phyloP scores from a whole-genome alignment of 1,140 invertebrate species.

The Lucilia sericata region DNA sequence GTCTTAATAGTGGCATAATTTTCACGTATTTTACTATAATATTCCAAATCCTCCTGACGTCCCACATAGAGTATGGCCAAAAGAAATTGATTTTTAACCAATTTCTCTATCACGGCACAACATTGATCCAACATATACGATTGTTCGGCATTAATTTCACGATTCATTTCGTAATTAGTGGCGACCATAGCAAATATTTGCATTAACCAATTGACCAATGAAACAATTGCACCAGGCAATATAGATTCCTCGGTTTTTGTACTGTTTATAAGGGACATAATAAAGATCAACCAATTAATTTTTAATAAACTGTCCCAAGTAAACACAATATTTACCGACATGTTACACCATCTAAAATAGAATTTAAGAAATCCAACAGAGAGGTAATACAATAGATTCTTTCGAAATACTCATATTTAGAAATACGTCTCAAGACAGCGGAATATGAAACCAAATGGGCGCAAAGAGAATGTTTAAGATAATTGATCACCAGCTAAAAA shows the following conservation, averaged over 20 bases:
- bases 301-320: too few relatives aligned
- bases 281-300: too few relatives aligned
- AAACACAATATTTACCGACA: constrained; percentile 60
- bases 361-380: constrained; percentile 86
- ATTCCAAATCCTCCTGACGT: constrained; percentile 73
- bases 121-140: constrained; percentile 79
- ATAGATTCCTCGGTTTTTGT: constrained; percentile 86
- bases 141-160: constrained; percentile 68
- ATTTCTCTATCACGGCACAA: constrained; percentile 75
- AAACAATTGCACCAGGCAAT: constrained; percentile 79
- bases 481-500: constrained; percentile 84
- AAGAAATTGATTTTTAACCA: constrained; percentile 81
- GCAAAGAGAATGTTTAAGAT: constrained; percentile 91
- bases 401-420: constrained; percentile 89
- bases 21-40: constrained; percentile 55
- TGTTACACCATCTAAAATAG: constrained; percentile 78
- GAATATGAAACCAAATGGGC: constrained; percentile 91
- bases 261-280: constrained; percentile 57
- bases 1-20: constrained; percentile 60
- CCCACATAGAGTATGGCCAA: constrained; percentile 86
- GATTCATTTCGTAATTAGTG: constrained; percentile 69
- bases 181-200: constrained; percentile 79
- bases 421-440: constrained; percentile 87
- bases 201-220: constrained; percentile 84
- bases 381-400: constrained; percentile 90